These are phyloP conservation scores for Sogatella furcifera DNA, from an alignment of 1,140 invertebrate species.

Conservation along the genomic window DNA sequence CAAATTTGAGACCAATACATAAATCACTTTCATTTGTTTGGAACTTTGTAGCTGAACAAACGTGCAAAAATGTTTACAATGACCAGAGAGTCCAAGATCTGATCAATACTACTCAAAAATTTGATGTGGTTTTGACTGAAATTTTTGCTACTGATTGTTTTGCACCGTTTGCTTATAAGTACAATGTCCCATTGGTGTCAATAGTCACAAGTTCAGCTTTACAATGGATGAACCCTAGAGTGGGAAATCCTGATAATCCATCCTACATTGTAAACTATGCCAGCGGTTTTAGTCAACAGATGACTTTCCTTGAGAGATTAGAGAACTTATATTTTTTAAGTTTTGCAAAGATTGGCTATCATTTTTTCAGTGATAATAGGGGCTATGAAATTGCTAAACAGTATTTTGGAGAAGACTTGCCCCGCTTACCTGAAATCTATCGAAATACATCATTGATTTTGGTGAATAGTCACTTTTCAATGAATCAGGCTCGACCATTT, in stretches of 20 bases:
- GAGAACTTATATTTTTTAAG: constrained; percentile 13
- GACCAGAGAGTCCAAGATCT: constrained; percentile 35
- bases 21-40: background rate
- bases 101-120: constrained; percentile 30
- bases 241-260: constrained; percentile 13
- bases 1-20: background rate
- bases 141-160: constrained; percentile 24
- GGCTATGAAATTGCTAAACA: constrained; percentile 24
- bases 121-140: constrained; percentile 28
- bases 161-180: constrained; percentile 23
- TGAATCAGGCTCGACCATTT: constrained; percentile 42
- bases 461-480: constrained; percentile 27
- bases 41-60: background rate
- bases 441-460: constrained; percentile 21
- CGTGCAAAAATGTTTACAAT: background rate
- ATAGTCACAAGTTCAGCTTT: constrained; percentile 42
- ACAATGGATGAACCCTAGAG: constrained; percentile 42
- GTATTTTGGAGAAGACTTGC: constrained; percentile 42
- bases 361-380: constrained; percentile 1
- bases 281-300: constrained; percentile 8
- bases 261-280: constrained; percentile 16
- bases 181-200: constrained; percentile 47
- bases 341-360: background rate
- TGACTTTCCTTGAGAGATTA: constrained; percentile 10
- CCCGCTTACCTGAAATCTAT: constrained; percentile 34